Base-by-base conservation (phyloP, 2,888 invertebrate species). In the Eulithis prunata region DNA sequence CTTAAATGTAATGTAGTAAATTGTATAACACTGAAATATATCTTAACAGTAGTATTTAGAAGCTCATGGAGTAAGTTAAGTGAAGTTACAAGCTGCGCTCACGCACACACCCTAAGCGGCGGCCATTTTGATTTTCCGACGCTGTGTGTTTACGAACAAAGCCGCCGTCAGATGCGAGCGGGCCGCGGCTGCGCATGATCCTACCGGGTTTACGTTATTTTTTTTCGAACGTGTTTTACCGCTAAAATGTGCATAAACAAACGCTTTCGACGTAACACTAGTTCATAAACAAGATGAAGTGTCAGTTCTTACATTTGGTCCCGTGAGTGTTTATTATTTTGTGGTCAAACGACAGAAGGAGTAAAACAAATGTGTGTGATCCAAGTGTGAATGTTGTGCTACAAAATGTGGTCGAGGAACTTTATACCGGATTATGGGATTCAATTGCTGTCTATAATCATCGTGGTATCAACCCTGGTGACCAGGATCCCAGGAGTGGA, bases 391-490 rank as follows among this genome's bases (percentile, higher is more conserved):
- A 91, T 94, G 93, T 94, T 91, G 91, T 94, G 94, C 84, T 88
- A 83, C 91, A 95, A 94, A 94, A 95, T 95, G 95, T 94, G 95
- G 94, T 94, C 95, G 93, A 94, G 94, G 91, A 94, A 94, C 94
- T 94, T 93, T 93, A 93, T 90, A 93, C 94, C 94, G 94, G 94
- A 94, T 94, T 94, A 94, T 94, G 94, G 95, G 94, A 95, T 95
- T 94, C 94, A 89, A 90, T 90, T 94, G 90, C 87, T 93, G 85
- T 87, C 86, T 77, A 77, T 92, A 78, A 84, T 88, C 75, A 83
- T 94, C 73, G 73, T 90, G 86, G 81, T 93, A 86, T 85, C 90
- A 79, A 83, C 89, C 78, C 79, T 92, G 84, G 84, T 89, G 66
- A 79, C 91, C 79, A 88, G 91, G 80, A 89, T 94, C 78, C 90